Percentiles rank a stretch among this genome's conserved stretches.
Conservation (phyloP, 2,797 vertebrate species). For the Brachyalestes nurse region DNA sequence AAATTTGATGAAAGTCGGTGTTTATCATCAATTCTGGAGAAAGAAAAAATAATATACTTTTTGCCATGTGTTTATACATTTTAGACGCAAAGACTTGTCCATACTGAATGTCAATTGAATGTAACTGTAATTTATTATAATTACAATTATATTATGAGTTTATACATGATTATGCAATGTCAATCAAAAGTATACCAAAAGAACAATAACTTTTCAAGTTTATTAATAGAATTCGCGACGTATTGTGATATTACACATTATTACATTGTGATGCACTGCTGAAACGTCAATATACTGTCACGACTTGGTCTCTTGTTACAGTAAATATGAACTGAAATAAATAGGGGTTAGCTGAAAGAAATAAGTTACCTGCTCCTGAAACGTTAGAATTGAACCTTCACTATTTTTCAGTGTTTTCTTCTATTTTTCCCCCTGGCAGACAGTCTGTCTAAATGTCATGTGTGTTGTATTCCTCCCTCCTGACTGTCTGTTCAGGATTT, state of each 20-base stretch:
- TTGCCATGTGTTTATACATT: no score
- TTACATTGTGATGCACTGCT: neutral
- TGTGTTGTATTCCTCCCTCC: slow-evolving; percentile 39
- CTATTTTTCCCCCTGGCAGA: slow-evolving; percentile 39
- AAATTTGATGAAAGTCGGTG: no score
- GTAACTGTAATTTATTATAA: neutral
- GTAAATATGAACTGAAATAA: slow-evolving; percentile 13
- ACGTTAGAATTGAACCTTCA: slow-evolving; percentile 28
- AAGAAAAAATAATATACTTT: no score
- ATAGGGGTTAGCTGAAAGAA: slow-evolving; percentile 26
- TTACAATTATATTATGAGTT: neutral
- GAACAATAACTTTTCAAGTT: neutral
- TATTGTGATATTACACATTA: neutral
- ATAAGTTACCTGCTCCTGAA: slow-evolving; percentile 32
- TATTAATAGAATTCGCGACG: neutral
- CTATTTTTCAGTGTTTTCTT: slow-evolving; percentile 37
- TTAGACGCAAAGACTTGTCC: no score
- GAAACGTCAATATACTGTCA: neutral
- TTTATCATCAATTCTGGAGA: no score
- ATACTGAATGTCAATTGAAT: neutral
- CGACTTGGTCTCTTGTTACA: neutral
- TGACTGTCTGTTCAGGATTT: slow-evolving; percentile 53
- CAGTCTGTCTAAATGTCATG: slow-evolving; percentile 55
- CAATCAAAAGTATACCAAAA: neutral
- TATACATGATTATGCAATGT: neutral